Conservation (phyloP, 2,113 vertebrate species). For the Eleginops maclovinus region DNA sequence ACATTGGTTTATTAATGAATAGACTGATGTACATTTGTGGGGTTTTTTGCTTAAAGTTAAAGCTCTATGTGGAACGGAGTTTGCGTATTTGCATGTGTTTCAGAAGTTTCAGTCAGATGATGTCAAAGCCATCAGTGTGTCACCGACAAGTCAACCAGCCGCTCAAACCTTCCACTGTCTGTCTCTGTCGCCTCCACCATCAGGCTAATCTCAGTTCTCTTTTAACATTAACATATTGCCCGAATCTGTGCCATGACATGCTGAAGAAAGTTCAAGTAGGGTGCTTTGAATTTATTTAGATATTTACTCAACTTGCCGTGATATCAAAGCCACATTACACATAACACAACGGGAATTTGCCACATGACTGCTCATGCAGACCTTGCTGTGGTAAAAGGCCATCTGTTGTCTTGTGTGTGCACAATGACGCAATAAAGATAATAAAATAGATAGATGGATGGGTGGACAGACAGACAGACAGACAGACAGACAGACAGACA, state of each 20-base stretch:
- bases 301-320: constrained; percentile 2
- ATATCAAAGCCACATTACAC: constrained; percentile 13
- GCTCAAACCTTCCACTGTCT: constrained; percentile 2
- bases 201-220: constrained; percentile 40
- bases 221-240: constrained; percentile 6
- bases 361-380: constrained; percentile 64
- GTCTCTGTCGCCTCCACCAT: neutral
- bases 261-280: neutral
- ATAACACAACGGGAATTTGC: constrained; percentile 1
- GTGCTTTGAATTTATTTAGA: too few relatives aligned
- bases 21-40: neutral
- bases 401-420: constrained; percentile 47
- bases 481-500: neutral
- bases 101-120: constrained; percentile 19
- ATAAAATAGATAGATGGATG: neutral
- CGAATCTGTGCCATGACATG: neutral
- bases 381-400: constrained; percentile 10
- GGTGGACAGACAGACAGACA: neutral
- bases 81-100: constrained; percentile 32
- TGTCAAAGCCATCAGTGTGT: neutral
- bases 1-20: neutral
- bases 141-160: constrained; percentile 1
- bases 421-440: constrained; percentile 1
- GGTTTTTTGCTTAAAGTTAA: neutral
- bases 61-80: neutral